These are phyloP conservation scores for Pempheris klunzingeri DNA, from an alignment of 2,797 vertebrate species.

Conservation along the genomic window DNA sequence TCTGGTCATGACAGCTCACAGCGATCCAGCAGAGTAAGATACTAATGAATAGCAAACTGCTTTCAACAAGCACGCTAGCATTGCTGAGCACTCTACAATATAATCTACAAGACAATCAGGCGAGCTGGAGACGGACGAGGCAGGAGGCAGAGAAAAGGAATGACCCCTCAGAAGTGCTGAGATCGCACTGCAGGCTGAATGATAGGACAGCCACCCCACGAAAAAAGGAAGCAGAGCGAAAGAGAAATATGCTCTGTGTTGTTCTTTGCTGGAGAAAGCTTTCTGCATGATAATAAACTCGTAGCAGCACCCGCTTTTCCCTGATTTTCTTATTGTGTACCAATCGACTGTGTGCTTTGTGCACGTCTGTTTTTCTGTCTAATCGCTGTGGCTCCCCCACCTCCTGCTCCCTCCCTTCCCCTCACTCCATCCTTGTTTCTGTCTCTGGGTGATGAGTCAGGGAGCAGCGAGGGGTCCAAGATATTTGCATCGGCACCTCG, in stretches of 20 bases:
- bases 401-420: constrained; percentile 21
- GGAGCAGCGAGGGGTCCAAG: constrained; percentile 65
- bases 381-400: constrained; percentile 31
- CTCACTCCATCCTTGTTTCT: constrained; percentile 42
- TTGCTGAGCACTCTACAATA: constrained; percentile 50
- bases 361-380: constrained; percentile 36
- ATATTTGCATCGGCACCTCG: constrained; percentile 67
- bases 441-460: constrained; percentile 69
- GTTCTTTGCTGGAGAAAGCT: constrained; percentile 31
- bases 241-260: constrained; percentile 43
- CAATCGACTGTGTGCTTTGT: constrained; percentile 28
- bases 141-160: constrained; percentile 52
- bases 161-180: constrained; percentile 59
- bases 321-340: constrained; percentile 12
- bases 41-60: constrained; percentile 46
- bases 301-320: neutral
- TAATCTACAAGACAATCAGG: constrained; percentile 60
- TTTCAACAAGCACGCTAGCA: constrained; percentile 27
- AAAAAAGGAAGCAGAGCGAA: constrained; percentile 34
- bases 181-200: constrained; percentile 54
- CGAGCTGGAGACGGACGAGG: constrained; percentile 22
- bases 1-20: constrained; percentile 17
- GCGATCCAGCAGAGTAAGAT: constrained; percentile 9
- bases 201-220: constrained; percentile 38
- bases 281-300: constrained; percentile 47